phyloP scores from a whole-genome alignment of 2,888 invertebrate genomes.

The Arrhopalites spinosus region DNA sequence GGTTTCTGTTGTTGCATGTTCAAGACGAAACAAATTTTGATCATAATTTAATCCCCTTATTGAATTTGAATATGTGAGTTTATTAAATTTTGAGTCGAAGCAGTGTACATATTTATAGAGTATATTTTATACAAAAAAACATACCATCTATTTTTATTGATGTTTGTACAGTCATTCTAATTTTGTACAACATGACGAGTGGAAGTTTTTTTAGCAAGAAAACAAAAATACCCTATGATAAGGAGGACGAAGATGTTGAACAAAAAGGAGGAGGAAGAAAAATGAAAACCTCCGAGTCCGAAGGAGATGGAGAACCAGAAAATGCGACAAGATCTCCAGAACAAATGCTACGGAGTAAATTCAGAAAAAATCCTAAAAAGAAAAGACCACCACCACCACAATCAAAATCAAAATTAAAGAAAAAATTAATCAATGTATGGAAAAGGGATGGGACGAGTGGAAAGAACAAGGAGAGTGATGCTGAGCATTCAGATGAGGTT shows the following conservation, averaged over 20 bases:
- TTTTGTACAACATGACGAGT: too few relatives aligned
- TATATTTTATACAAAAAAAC: too few relatives aligned
- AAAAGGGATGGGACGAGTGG: constrained; percentile 6
- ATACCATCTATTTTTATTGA: too few relatives aligned
- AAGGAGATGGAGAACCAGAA: background rate
- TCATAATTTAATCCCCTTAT: too few relatives aligned
- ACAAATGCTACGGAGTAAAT: constrained; percentile 2
- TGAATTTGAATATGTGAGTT: too few relatives aligned
- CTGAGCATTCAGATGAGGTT: background rate
- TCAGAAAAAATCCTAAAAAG: constrained; percentile 18
- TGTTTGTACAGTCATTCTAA: too few relatives aligned
- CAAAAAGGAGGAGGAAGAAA: background rate
- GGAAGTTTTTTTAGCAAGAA: too few relatives aligned
- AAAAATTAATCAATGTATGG: constrained; percentile 28
- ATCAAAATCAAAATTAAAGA: background rate
- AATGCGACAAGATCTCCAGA: constrained; percentile 1
- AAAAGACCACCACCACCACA: background rate
- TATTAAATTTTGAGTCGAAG: too few relatives aligned
- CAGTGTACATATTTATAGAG: too few relatives aligned
- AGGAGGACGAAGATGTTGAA: background rate
- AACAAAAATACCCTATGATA: too few relatives aligned
- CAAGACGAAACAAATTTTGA: too few relatives aligned
- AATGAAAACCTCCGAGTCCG: background rate
- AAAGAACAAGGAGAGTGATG: constrained; percentile 3
- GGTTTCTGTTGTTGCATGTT: too few relatives aligned